These are phyloP conservation scores for Notarius lentiginosus DNA, from an alignment of 2,113 vertebrate species.

Conservation along the genomic window DNA sequence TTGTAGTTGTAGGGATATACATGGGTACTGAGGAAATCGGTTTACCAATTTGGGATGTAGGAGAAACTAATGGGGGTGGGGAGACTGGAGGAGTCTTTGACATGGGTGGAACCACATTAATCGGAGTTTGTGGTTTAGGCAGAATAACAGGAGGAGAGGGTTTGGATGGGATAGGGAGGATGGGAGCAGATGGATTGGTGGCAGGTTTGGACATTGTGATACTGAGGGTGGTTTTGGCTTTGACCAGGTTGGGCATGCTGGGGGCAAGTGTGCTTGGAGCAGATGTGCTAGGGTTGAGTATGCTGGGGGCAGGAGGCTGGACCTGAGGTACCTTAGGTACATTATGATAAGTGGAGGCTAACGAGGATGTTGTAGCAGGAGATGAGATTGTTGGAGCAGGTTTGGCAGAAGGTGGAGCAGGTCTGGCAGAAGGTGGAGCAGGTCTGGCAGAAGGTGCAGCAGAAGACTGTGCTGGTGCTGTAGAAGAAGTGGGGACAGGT, in stretches of 20 bases:
- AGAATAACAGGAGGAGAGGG: slow-evolving; percentile 64
- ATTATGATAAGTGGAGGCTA: slow-evolving; percentile 28
- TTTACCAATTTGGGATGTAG: slow-evolving; percentile 69
- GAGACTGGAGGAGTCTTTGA: slow-evolving; percentile 58
- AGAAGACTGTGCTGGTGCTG: slow-evolving; percentile 42
- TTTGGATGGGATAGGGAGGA: slow-evolving; percentile 54
- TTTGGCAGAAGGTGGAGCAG: slow-evolving; percentile 54
- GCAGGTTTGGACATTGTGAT: slow-evolving; percentile 69
- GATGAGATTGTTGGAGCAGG: slow-evolving; percentile 40
- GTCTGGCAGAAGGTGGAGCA: background rate
- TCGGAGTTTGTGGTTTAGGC: slow-evolving; percentile 73
- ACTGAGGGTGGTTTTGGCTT: slow-evolving; percentile 73
- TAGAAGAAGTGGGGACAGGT: slow-evolving; percentile 47
- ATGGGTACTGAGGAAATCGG: slow-evolving; percentile 76
- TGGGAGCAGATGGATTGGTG: slow-evolving; percentile 17
- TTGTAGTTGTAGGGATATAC: slow-evolving; percentile 65
- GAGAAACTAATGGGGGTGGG: slow-evolving; percentile 51
- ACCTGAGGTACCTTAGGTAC: slow-evolving; percentile 49
- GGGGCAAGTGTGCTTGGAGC: background rate
- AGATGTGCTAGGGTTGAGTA: background rate
- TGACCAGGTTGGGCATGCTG: slow-evolving; percentile 49
- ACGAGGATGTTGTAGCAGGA: slow-evolving; percentile 26
- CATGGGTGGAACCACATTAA: slow-evolving; percentile 49
- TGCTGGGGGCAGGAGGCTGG: slow-evolving; percentile 30
- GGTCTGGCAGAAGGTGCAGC: slow-evolving; percentile 51